Base-by-base conservation (phyloP, 1,140 invertebrate genomes). In the Drosophila seguyi region DNA sequence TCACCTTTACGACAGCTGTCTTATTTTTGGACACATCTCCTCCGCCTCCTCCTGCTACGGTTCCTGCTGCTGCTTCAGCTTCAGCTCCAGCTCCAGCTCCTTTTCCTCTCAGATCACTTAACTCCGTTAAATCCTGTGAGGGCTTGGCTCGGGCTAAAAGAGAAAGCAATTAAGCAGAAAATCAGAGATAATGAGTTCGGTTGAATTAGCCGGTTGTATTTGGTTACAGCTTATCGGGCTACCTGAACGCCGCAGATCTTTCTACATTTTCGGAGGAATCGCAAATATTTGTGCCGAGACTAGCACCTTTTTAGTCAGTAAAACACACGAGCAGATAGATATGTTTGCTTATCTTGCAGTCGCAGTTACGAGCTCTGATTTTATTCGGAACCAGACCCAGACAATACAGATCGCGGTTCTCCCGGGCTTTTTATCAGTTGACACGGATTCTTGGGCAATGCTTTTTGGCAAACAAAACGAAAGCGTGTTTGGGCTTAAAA, bases 1-100 rank as follows among this genome's bases (percentile, higher is more conserved):
- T 88, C 68, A 90, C 85, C 85, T 81, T 52, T 41, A 90, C 68
- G 80, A 88, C 84, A 84, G 81, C 67, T 78, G 84, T 88, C 72
- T 88, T 74, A 78, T 90, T 88, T 75, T 60, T 74, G 81, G 74
- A 36, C 38, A 53, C 29, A 29, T 55, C 52, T 38, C 36, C 52
- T 13, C 25, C 8, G 25, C 34, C 39, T 60, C 10, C 52, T 22
- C 14, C 34, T 36, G 20, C 18, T 4, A 39, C 2, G 36, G 42
- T 29, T 22, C 3, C 48, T 14, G 39, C 8, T 41, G 53, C 42
- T 6, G 4, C 31, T 16, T 0, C n/a, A 41, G n/a, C 18, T 34
- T 0, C 50, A 53, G 34, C 34, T 38, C 52, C 52, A 25, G 6
- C 18, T 34, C 0, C 50, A 53, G 34, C 20, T 25, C 52, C 52